Evolutionary conservation across 2,888 invertebrate species (phyloP).

Genomic region (Trissolcus japonicus): DNA sequence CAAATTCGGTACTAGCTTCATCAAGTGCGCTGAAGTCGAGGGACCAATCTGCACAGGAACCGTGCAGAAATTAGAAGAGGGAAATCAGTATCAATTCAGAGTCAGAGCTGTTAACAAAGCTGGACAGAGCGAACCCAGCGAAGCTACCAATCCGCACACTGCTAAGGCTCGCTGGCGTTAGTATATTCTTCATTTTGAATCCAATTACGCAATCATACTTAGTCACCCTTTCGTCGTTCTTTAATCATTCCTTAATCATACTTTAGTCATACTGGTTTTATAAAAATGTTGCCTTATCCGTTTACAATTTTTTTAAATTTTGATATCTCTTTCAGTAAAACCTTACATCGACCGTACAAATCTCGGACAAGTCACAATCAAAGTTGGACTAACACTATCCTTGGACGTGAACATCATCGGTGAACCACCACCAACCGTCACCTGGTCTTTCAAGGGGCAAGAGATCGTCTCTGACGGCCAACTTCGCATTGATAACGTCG

Average conservation of each 20-base stretch:
- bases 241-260: neutral
- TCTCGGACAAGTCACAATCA: constrained; percentile 88
- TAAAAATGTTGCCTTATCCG: too few relatives aligned
- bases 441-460: constrained; percentile 89
- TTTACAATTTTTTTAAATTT: neutral
- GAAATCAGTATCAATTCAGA: constrained; percentile 93
- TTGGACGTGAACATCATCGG: constrained; percentile 93
- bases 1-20: constrained; percentile 94
- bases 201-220: neutral
- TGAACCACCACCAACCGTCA: constrained; percentile 94
- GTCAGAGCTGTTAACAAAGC: constrained; percentile 93
- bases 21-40: constrained; percentile 90
- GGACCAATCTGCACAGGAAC: constrained; percentile 92
- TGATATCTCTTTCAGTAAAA: constrained; percentile 82
- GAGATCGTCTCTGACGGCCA: constrained; percentile 81
- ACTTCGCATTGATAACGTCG: constrained; percentile 87
- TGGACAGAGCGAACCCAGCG: constrained; percentile 94
- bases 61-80: constrained; percentile 89
- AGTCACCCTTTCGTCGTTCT: too few relatives aligned
- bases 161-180: constrained; percentile 92
- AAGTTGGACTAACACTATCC: constrained; percentile 91
- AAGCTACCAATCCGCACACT: constrained; percentile 93
- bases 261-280: neutral
- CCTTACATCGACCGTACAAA: constrained; percentile 95
- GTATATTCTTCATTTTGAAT: constrained; percentile 73